Percentiles rank a stretch among this genome's conserved stretches.
phyloP scores from a whole-genome alignment of 53 echinoderm and acorn worm genomes.

The Crossaster papposus region DNA sequence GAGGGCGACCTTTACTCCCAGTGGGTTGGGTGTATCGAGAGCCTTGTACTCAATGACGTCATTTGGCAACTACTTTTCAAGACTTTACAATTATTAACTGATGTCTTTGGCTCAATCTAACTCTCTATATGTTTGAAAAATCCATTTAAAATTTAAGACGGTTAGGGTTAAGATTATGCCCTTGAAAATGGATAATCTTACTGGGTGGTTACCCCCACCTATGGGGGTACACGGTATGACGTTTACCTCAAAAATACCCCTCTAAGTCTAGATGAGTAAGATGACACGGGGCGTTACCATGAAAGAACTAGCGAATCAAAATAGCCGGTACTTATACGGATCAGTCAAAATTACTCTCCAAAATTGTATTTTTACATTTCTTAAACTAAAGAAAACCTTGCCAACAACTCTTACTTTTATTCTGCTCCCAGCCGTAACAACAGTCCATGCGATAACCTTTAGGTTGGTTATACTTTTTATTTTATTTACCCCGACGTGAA shows the following conservation, averaged over 20 bases:
- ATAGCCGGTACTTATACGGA: neutral
- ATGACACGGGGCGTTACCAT: neutral
- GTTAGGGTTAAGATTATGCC: neutral
- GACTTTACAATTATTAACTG: no score
- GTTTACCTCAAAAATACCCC: neutral
- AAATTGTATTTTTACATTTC: no score
- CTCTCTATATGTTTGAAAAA: no score
- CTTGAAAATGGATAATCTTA: neutral
- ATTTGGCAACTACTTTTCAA: no score
- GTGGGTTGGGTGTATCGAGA: neutral
- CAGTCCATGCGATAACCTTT: conserved; percentile 29
- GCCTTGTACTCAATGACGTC: no score
- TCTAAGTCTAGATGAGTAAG: neutral
- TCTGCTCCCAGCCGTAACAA: conserved; percentile 32
- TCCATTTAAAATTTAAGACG: no score
- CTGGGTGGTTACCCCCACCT: neutral
- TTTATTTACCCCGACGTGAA: neutral
- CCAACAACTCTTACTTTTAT: neutral
- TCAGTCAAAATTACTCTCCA: neutral
- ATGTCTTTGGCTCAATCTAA: no score
- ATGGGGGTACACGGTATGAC: neutral
- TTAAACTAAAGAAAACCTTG: neutral
- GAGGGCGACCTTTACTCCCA: neutral
- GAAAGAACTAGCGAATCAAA: no score
- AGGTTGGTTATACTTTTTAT: neutral